A percentile compares a stretch with the other conserved stretches of the same genome.
Conservation (phyloP, 2,888 invertebrate species). For the Diadegma fenestrale region DNA sequence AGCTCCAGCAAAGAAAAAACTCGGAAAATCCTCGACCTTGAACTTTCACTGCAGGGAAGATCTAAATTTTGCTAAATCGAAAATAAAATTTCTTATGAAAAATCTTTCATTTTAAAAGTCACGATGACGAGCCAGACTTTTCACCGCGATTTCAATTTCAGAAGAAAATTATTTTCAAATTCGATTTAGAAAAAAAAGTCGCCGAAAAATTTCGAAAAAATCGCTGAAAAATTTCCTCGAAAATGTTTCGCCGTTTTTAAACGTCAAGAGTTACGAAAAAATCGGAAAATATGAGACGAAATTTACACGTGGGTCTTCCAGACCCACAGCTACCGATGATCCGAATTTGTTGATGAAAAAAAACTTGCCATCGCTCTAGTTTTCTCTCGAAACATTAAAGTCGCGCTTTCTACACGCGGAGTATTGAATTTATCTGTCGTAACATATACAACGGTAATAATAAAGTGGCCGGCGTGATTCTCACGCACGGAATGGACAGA, state of each 20-base stretch:
- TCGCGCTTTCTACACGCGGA: neutral
- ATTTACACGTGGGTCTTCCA: neutral
- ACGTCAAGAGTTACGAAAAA: neutral
- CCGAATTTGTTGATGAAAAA: neutral
- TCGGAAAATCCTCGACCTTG: too few relatives aligned
- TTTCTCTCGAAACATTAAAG: neutral
- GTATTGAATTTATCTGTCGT: slow-evolving; percentile 36
- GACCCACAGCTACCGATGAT: neutral
- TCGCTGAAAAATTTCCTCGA: neutral
- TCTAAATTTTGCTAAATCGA: too few relatives aligned
- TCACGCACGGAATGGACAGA: slow-evolving; percentile 42
- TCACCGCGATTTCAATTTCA: neutral
- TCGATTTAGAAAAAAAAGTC: too few relatives aligned
- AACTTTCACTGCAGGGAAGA: too few relatives aligned
- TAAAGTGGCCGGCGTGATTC: slow-evolving; percentile 57
- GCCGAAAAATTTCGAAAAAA: too few relatives aligned
- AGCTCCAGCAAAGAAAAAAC: neutral
- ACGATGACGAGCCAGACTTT: too few relatives aligned
- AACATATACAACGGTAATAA: neutral
- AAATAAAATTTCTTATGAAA: too few relatives aligned
- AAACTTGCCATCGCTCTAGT: neutral
- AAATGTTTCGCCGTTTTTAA: neutral
- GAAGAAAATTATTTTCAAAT: too few relatives aligned
- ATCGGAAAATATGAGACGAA: neutral
- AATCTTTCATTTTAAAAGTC: too few relatives aligned